phyloP scores from a whole-genome alignment of 1,140 invertebrate genomes.

The Monochamus saltuarius region DNA sequence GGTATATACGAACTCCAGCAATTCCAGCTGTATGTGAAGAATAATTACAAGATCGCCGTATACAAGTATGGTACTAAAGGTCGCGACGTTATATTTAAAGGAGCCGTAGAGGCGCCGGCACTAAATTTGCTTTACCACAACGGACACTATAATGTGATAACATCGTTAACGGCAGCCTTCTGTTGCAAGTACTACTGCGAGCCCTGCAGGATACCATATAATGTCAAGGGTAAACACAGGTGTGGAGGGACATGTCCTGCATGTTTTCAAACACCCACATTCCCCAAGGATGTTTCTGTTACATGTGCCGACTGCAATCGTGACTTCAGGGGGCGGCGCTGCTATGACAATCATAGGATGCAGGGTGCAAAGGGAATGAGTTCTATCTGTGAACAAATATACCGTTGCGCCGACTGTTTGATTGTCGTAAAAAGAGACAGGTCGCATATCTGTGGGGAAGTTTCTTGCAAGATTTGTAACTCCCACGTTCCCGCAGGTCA shows the following conservation, averaged over 20 bases:
- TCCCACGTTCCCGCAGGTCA: no score
- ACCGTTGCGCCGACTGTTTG: no score
- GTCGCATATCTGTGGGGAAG: slow-evolving; percentile 13
- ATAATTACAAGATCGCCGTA: no score
- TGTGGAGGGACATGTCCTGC: slow-evolving; percentile 6
- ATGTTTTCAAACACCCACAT: background rate
- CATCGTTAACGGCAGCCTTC: slow-evolving; percentile 1
- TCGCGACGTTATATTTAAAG: background rate
- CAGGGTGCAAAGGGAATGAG: no score
- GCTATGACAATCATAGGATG: slow-evolving; percentile 4
- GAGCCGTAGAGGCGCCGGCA: background rate
- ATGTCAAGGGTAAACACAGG: background rate
- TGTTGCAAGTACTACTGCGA: slow-evolving; percentile 1
- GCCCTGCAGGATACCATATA: background rate
- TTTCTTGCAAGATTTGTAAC: slow-evolving; percentile 18
- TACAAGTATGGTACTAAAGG: background rate
- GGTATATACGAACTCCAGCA: no score
- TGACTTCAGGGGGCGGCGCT: background rate
- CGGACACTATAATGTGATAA: slow-evolving; percentile 1
- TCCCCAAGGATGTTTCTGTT: background rate
- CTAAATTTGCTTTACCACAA: slow-evolving; percentile 1
- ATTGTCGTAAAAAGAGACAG: background rate
- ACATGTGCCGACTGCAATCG: background rate
- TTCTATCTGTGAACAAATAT: no score
- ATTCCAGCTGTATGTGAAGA: no score